A percentile compares a stretch with the other conserved stretches of the same genome.
Evolutionary conservation across 30 jellyfish, hydroid and myxozoan genomes (phyloP).

Genomic region (Nemopilema nomurai): DNA sequence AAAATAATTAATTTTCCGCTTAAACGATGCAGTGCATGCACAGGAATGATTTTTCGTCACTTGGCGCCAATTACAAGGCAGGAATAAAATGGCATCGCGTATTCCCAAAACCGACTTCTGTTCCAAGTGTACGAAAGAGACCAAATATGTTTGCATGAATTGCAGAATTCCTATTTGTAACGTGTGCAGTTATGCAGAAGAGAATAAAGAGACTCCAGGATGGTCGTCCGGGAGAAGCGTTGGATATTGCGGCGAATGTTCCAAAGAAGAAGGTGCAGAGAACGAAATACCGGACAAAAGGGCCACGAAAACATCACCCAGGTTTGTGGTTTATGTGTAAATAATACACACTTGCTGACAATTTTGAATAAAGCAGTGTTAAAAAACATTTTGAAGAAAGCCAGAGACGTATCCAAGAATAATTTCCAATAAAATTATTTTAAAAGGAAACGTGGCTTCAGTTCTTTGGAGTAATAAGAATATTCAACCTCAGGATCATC

Average conservation of each 20-base stretch:
- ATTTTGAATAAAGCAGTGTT: slow-evolving; percentile 1
- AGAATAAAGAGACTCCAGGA: slow-evolving; percentile 17
- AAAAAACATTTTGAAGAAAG: neutral
- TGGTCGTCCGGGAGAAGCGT: slow-evolving; percentile 16
- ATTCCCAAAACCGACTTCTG: slow-evolving; percentile 11
- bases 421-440: neutral
- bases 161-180: slow-evolving; percentile 20
- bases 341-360: neutral
- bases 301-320: neutral
- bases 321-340: neutral
- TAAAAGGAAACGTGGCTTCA: neutral
- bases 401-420: neutral
- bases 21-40: slow-evolving; percentile 33
- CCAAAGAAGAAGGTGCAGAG: slow-evolving; percentile 8
- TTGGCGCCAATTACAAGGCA: slow-evolving; percentile 23
- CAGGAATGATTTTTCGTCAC: slow-evolving; percentile 8
- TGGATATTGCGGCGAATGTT: slow-evolving; percentile 12
- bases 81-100: slow-evolving; percentile 9
- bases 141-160: slow-evolving; percentile 23
- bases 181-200: slow-evolving; percentile 19
- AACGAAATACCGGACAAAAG: slow-evolving; percentile 4
- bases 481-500: neutral
- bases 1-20: neutral
- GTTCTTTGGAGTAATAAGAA: neutral
- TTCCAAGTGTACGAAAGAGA: slow-evolving; percentile 1